Base-by-base conservation (phyloP, 35 echinoderm and acorn worm species). In the Patiria miniata region DNA sequence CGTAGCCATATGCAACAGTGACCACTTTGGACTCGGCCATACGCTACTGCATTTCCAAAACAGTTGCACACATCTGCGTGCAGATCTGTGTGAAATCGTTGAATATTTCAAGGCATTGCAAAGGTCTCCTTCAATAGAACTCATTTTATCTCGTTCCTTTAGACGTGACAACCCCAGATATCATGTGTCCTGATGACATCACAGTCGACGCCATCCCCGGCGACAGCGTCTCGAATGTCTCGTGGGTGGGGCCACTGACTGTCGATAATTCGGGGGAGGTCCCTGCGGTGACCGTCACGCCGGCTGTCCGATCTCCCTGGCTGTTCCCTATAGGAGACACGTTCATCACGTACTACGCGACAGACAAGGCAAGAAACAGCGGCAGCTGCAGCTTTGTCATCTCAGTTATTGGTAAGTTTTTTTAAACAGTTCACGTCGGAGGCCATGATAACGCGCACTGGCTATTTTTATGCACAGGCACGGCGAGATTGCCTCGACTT, bases 311-410 rank as follows among this genome's bases (percentile, higher is more conserved):
- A 2, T 85, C 95, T 21, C 91, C 91, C 0, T 90, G 88, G 87
- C 26, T 47, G 8, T 91, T 93, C 40, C 79, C 61, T 4, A 92
- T 97, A 38, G 95, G 95, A 37, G 77, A 37, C 1, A 79, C 51
- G 51, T 88, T 82, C 23, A 81, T 97, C 47, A 93, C 61, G 15
- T 97, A 93, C 39, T 73, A 30, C 22, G 91, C 95, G 16, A 88
- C 73, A 10, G 95, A 97, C 80, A 40, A 30, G 33, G 68, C 89
- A 10, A 81, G 86, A 34, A 97, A 97, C 53, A 80, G 19, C n/a
- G 88, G 59, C 0, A 39, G 83, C 2, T 97, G 95, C 84, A 61
- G 81, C 4, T 97, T 97, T 52, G 79, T 83, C 18, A 85, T 97
- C 7, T 85, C 81, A 44, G 91, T 97, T 32, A 57, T 65, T 55